These are phyloP conservation scores for Meteorus cinctellus DNA, from an alignment of 2,888 invertebrate genomes.

Conservation along the genomic window DNA sequence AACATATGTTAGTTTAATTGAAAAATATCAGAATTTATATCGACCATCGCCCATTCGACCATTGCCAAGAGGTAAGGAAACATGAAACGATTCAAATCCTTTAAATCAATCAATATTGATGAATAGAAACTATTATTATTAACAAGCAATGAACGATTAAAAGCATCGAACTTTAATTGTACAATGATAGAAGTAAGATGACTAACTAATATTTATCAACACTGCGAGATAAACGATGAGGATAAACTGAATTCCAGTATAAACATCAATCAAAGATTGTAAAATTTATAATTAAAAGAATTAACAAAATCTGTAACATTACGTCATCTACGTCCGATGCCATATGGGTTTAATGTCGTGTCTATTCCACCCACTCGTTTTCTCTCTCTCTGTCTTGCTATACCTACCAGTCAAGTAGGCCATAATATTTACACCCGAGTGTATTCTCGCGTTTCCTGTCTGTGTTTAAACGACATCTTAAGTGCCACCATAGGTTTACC, in stretches of 20 bases:
- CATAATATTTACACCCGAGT: conserved; percentile 70
- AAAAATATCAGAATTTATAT: conserved; percentile 60
- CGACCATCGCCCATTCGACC: conserved; percentile 64
- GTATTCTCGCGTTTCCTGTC: conserved; percentile 72
- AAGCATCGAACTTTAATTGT: too few relatives aligned
- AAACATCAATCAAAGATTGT: too few relatives aligned
- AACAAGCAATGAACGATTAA: too few relatives aligned
- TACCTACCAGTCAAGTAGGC: conserved; percentile 62
- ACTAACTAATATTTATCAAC: too few relatives aligned
- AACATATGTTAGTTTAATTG: conserved; percentile 52
- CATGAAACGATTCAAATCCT: neutral
- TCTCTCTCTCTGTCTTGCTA: conserved; percentile 18
- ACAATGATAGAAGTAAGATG: too few relatives aligned
- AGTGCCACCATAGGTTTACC: conserved; percentile 69
- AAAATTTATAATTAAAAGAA: neutral
- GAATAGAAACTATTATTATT: too few relatives aligned
- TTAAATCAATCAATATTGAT: too few relatives aligned
- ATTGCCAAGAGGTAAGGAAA: conserved; percentile 62
- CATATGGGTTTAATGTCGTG: conserved; percentile 44
- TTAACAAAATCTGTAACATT: conserved; percentile 16
- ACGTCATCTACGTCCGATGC: conserved; percentile 44
- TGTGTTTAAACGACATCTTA: conserved; percentile 72
- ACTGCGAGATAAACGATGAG: too few relatives aligned
- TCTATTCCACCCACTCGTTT: conserved; percentile 31
- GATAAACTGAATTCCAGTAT: too few relatives aligned